Evolutionary conservation across 2,113 vertebrate genomes (phyloP).

Genomic region (Hoplias malabaricus): DNA sequence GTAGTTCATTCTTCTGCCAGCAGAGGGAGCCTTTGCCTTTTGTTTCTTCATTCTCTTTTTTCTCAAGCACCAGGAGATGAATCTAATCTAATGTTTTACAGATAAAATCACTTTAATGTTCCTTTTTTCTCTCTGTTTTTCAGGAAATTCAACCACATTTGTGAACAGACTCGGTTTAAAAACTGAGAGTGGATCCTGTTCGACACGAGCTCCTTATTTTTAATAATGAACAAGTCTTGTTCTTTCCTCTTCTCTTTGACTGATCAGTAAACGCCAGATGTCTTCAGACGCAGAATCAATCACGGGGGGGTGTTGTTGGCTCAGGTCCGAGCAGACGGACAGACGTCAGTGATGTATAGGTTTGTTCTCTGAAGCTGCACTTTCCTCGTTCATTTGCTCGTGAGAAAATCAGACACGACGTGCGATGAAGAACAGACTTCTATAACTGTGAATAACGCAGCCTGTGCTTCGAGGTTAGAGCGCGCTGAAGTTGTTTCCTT

Average conservation of each 20-base stretch:
- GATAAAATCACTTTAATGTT: neutral
- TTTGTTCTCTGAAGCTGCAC: slow-evolving; percentile 15
- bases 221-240: neutral
- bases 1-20: slow-evolving; percentile 50
- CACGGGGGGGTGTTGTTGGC: neutral
- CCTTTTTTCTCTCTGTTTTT: slow-evolving; percentile 55
- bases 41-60: neutral
- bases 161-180: slow-evolving; percentile 98
- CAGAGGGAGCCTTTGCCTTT: slow-evolving; percentile 51
- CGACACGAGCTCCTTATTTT: neutral
- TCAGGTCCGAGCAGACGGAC: neutral
- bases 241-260: neutral
- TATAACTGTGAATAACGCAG: too few species aligned
- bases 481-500: too few species aligned
- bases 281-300: slow-evolving; percentile 27
- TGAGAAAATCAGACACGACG: too few species aligned
- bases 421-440: too few species aligned
- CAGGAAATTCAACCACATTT: slow-evolving; percentile 99
- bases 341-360: neutral
- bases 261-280: neutral
- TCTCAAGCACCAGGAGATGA: neutral
- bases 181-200: slow-evolving; percentile 71
- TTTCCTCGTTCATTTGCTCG: neutral
- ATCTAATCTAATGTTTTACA: neutral
- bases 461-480: too few species aligned